These are phyloP conservation scores for Meles meles DNA, from an alignment of 2,113 vertebrate species.

Conservation along the genomic window DNA sequence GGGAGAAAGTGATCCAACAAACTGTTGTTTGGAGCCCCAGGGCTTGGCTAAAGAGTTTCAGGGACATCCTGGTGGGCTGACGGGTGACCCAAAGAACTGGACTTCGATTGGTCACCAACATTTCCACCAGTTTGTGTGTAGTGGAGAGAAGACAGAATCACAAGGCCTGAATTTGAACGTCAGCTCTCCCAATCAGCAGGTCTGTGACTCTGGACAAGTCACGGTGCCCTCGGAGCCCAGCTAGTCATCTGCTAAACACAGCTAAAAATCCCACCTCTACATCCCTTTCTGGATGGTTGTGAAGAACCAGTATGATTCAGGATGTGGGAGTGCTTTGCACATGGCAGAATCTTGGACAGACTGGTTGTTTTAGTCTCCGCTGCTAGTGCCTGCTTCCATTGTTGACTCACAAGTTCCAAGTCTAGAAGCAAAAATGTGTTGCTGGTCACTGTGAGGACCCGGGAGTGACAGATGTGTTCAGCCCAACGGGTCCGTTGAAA, in stretches of 20 bases:
- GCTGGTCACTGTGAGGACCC: neutral
- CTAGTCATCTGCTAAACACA: neutral
- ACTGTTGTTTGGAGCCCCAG: neutral
- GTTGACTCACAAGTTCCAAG: conserved; percentile 8
- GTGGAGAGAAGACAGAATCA: neutral
- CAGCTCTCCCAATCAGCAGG: neutral
- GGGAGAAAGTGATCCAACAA: neutral
- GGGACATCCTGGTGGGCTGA: neutral
- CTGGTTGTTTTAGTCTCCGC: neutral
- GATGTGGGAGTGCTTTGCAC: neutral
- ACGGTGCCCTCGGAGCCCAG: neutral
- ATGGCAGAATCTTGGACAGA: neutral
- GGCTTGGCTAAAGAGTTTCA: neutral
- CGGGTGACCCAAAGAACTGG: neutral
- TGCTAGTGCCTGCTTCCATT: neutral
- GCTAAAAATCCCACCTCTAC: neutral
- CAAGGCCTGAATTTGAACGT: neutral
- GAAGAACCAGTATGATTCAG: neutral
- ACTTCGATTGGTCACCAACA: neutral
- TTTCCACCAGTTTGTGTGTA: neutral
- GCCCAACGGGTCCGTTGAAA: neutral
- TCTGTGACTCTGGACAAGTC: neutral
- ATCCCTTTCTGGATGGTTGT: neutral
- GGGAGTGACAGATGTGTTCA: neutral
- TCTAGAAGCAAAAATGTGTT: neutral